phyloP scores from a whole-genome alignment of 2,888 invertebrate species.

The Ophioninae sp. region DNA sequence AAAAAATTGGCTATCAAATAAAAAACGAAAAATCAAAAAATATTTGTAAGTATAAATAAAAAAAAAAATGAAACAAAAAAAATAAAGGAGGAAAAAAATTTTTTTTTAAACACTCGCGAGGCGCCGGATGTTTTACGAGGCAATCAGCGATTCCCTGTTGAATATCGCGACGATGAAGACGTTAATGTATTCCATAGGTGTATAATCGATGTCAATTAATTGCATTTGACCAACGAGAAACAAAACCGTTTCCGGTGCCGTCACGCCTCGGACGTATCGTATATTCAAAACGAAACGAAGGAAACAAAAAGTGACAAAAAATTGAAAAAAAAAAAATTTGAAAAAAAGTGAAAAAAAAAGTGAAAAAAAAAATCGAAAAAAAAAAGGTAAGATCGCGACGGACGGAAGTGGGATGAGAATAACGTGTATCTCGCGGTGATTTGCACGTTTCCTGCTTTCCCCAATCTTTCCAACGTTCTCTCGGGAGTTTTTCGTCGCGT shows the following conservation, averaged over 20 bases:
- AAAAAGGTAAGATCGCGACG: conserved; percentile 7
- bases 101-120: background rate
- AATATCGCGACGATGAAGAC: conserved; percentile 1
- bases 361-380: background rate
- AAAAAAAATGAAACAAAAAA: background rate
- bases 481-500: conserved; percentile 40
- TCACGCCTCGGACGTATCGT: background rate
- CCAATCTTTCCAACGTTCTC: conserved; percentile 20
- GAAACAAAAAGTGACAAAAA: background rate
- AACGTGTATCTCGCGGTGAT: conserved; percentile 17
- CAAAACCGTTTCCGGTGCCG: background rate
- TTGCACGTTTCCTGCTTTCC: conserved; percentile 58
- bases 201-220: background rate
- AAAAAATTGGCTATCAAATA: too few species aligned
- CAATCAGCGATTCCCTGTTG: background rate
- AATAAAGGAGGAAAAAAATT: background rate
- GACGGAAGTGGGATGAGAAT: conserved; percentile 50
- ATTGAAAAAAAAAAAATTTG: background rate
- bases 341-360: background rate
- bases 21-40: too few species aligned
- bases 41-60: background rate
- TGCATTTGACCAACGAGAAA: background rate
- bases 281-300: background rate
- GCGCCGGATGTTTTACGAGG: background rate
- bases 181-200: background rate